phyloP scores from a whole-genome alignment of 2,888 invertebrate species.

The Quadroppia sp. region DNA sequence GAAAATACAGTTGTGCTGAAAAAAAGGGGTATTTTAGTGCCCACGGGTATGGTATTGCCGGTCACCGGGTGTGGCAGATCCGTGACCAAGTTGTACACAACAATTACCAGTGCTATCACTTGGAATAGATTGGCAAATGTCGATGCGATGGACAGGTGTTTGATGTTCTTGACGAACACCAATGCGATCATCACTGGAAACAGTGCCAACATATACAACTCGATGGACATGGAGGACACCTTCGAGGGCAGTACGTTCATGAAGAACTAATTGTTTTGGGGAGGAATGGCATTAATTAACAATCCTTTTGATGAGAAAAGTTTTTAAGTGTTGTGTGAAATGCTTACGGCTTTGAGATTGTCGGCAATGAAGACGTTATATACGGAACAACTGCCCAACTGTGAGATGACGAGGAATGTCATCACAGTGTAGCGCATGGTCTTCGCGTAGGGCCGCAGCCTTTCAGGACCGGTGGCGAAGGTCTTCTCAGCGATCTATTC shows the following conservation, averaged over 20 bases:
- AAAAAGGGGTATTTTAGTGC: conserved; percentile 68
- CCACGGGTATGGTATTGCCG: conserved; percentile 58
- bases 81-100: conserved; percentile 76
- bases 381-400: conserved; percentile 91
- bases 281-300: not conserved
- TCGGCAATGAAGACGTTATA: conserved; percentile 88
- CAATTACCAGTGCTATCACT: conserved; percentile 69
- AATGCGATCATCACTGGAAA: conserved; percentile 35
- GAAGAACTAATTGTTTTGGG: conserved; percentile 1
- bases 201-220: conserved; percentile 24
- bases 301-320: too few species aligned
- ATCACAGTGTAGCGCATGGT: conserved; percentile 60
- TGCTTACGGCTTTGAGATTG: conserved; percentile 68
- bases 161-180: conserved; percentile 60
- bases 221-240: not conserved
- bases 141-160: conserved; percentile 76
- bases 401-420: conserved; percentile 79
- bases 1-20: conserved; percentile 93
- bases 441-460: conserved; percentile 15
- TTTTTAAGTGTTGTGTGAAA: too few species aligned
- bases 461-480: conserved; percentile 28
- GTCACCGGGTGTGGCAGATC: conserved; percentile 63
- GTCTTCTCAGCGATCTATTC: conserved; percentile 37
- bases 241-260: not conserved
- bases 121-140: conserved; percentile 76